phyloP scores from a whole-genome alignment of 1,140 invertebrate species.

The Scaptodrosophila lebanonensis region DNA sequence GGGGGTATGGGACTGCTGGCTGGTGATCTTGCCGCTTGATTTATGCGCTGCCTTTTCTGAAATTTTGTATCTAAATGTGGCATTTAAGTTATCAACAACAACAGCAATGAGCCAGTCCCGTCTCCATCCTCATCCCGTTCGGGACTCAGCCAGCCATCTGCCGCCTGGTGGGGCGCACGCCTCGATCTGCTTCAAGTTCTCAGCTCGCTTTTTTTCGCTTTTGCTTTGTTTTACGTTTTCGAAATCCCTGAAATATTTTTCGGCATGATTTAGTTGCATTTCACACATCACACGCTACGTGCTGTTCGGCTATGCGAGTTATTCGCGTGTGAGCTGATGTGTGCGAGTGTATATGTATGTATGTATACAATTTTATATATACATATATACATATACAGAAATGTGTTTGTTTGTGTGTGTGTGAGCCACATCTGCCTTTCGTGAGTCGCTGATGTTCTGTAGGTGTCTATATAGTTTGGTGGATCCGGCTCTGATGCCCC shows the following conservation, averaged over 20 bases:
- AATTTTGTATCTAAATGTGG: slow-evolving; percentile 72
- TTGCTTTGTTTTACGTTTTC: slow-evolving; percentile 37
- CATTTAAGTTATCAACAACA: slow-evolving; percentile 71
- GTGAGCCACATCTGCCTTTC: slow-evolving; percentile 9
- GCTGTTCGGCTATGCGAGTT: slow-evolving; percentile 30
- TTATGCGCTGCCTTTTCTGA: slow-evolving; percentile 65
- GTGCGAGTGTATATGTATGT: slow-evolving; percentile 39
- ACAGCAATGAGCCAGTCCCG: slow-evolving; percentile 25
- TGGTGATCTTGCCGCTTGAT: slow-evolving; percentile 65
- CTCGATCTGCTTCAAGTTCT: slow-evolving; percentile 16
- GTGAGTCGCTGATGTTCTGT: neutral
- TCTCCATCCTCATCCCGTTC: neutral
- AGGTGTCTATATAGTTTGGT: neutral
- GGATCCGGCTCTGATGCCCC: slow-evolving; percentile 15
- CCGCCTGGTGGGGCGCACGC: slow-evolving; percentile 46
- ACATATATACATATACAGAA: slow-evolving; percentile 22
- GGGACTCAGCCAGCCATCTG: slow-evolving; percentile 46
- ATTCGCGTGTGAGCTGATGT: slow-evolving; percentile 41
- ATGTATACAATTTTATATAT: slow-evolving; percentile 34
- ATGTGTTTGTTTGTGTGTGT: slow-evolving; percentile 7
- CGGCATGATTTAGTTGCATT: slow-evolving; percentile 72
- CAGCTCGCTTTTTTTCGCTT: slow-evolving; percentile 16
- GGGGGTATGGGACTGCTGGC: slow-evolving; percentile 30
- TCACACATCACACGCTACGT: slow-evolving; percentile 67
- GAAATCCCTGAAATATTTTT: slow-evolving; percentile 69